Evolutionary conservation across 2,113 vertebrate species (phyloP).

Genomic region (Triplophysa tibetana): DNA sequence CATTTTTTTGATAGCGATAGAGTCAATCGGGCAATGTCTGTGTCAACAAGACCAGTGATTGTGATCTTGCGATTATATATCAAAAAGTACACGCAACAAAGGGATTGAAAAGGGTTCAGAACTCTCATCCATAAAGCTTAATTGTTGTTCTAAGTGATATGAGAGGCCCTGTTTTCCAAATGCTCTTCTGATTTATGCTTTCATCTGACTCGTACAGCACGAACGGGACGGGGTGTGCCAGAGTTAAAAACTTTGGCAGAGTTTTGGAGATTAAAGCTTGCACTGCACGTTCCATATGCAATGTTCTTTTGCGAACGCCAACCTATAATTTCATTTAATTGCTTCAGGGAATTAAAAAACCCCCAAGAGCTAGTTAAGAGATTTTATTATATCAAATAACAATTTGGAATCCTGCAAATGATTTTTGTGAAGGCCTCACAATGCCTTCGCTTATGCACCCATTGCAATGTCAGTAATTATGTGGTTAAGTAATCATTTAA

Average conservation of each 20-base stretch:
- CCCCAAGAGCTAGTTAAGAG: slow-evolving; percentile 5
- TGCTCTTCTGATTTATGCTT: slow-evolving; percentile 58
- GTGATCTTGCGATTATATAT: neutral
- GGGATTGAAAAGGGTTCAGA: slow-evolving; percentile 49
- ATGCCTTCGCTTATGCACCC: neutral
- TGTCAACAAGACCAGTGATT: neutral
- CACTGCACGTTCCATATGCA: slow-evolving; percentile 44
- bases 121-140: slow-evolving; percentile 53
- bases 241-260: slow-evolving; percentile 45
- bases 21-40: neutral
- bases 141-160: slow-evolving; percentile 61
- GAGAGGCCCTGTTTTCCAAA: slow-evolving; percentile 59
- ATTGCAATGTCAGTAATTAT: neutral
- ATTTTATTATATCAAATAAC: slow-evolving; percentile 29
- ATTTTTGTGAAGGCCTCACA: slow-evolving; percentile 2
- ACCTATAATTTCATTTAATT: slow-evolving; percentile 37
- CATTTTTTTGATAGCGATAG: neutral
- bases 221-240: slow-evolving; percentile 45
- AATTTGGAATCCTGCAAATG: slow-evolving; percentile 16
- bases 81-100: neutral
- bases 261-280: slow-evolving; percentile 31
- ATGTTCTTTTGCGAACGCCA: slow-evolving; percentile 21
- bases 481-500: neutral
- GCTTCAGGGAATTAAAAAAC: slow-evolving; percentile 33
- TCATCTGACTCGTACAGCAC: slow-evolving; percentile 55